These are phyloP conservation scores for Nylanderia fulva DNA, from an alignment of 1,140 invertebrate genomes.

Conservation along the genomic window DNA sequence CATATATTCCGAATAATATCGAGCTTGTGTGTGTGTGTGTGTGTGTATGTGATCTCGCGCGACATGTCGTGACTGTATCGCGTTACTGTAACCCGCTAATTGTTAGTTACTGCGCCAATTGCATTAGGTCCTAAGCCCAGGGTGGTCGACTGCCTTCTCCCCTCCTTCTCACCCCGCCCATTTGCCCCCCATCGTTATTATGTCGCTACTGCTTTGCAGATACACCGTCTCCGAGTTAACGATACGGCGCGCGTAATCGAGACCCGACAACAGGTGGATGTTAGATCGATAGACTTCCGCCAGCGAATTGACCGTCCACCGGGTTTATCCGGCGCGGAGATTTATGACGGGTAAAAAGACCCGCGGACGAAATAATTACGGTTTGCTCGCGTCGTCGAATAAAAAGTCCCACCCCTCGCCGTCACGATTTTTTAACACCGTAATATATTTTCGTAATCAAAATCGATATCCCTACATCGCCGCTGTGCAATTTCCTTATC, in stretches of 20 bases:
- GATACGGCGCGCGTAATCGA: conserved; percentile 54
- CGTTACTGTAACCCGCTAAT: conserved; percentile 73
- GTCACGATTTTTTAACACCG: conserved; percentile 3
- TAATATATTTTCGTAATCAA: conserved; percentile 18
- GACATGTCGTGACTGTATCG: conserved; percentile 49
- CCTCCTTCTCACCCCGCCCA: neutral
- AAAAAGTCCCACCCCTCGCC: neutral
- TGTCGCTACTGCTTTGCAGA: conserved; percentile 38
- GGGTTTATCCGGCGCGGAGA: conserved; percentile 26
- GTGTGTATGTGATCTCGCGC: neutral
- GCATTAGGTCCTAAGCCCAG: conserved; percentile 74
- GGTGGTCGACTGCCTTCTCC: neutral
- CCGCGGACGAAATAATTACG: conserved; percentile 52
- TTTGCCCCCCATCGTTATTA: conserved; percentile 46
- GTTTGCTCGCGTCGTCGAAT: neutral
- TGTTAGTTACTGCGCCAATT: conserved; percentile 77
- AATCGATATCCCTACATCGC: neutral
- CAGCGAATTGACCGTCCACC: conserved; percentile 46
- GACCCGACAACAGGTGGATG: conserved; percentile 68
- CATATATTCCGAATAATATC: conserved; percentile 40
- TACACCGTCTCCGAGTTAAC: conserved; percentile 47
- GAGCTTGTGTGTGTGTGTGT: neutral
- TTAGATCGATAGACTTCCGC: conserved; percentile 62
- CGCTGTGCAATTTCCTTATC: conserved; percentile 47
- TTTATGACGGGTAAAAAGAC: conserved; percentile 55